Evolutionary conservation across 1,140 invertebrate species (phyloP).

Genomic region (Heliconius hermathena): DNA sequence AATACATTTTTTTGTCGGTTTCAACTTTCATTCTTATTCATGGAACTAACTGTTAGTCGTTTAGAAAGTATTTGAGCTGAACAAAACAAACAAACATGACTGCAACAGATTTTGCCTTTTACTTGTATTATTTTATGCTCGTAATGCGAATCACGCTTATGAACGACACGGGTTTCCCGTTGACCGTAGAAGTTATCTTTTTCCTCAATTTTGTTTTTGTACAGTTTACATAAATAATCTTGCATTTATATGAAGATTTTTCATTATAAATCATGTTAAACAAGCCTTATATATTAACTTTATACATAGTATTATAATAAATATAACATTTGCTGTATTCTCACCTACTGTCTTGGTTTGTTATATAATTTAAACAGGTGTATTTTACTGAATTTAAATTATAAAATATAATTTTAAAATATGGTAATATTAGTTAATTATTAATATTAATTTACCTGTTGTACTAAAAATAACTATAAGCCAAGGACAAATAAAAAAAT

Average conservation of each 20-base stretch:
- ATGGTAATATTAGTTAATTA: no score
- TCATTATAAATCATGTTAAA: not conserved
- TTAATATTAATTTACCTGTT: no score
- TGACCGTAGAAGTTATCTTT: conserved; percentile 13
- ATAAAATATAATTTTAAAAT: not conserved
- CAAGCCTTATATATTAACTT: not conserved
- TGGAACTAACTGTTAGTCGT: conserved; percentile 1
- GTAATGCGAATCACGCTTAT: not conserved
- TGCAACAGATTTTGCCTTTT: conserved; percentile 1
- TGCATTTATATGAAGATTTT: not conserved
- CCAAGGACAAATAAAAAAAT: not conserved
- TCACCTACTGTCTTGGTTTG: not conserved
- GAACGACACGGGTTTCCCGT: conserved; percentile 5
- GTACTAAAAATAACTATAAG: not conserved
- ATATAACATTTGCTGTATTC: not conserved
- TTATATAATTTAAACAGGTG: not conserved
- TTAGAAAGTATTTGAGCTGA: conserved; percentile 31
- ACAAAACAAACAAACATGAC: conserved; percentile 38
- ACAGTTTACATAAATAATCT: not conserved
- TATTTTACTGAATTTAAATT: not conserved
- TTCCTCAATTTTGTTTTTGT: conserved; percentile 22
- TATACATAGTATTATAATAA: not conserved
- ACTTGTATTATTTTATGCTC: not conserved
- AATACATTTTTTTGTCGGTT: not conserved
- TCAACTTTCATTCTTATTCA: conserved; percentile 29